Evolutionary conservation across 2,888 invertebrate genomes (phyloP).

Genomic region (Lathronympha strigana): DNA sequence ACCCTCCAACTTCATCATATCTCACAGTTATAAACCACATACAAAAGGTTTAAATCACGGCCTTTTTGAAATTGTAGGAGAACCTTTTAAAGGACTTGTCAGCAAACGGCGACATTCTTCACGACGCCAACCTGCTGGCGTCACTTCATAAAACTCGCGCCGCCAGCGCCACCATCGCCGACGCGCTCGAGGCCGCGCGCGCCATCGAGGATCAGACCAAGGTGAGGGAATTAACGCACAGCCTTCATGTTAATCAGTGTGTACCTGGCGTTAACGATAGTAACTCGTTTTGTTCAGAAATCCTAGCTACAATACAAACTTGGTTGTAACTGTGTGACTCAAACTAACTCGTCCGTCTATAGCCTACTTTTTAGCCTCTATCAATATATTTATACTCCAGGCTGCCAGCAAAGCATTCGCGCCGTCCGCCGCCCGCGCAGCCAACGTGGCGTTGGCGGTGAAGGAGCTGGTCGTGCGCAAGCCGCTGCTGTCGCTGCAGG

Average conservation of each 20-base stretch:
- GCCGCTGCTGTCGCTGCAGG: slow-evolving; percentile 78
- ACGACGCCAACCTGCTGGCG: slow-evolving; percentile 74
- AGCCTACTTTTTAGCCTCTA: too few species aligned
- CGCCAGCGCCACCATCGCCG: slow-evolving; percentile 74
- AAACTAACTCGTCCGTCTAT: too few species aligned
- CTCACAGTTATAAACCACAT: too few species aligned
- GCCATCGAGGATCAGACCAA: slow-evolving; percentile 63
- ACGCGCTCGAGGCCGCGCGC: slow-evolving; percentile 74
- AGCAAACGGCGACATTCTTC: slow-evolving; percentile 70
- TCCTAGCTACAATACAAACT: too few species aligned
- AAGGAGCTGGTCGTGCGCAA: slow-evolving; percentile 60
- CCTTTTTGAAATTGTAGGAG: slow-evolving; percentile 55
- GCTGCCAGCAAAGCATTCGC: slow-evolving; percentile 57
- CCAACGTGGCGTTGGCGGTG: slow-evolving; percentile 71
- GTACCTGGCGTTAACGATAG: too few species aligned
- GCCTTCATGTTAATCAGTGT: not conserved
- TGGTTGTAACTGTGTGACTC: too few species aligned
- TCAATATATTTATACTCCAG: too few species aligned
- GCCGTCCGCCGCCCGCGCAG: slow-evolving; percentile 53
- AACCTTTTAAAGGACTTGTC: slow-evolving; percentile 72
- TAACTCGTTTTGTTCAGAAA: too few species aligned
- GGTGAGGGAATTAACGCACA: not conserved
- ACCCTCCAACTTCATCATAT: too few species aligned
- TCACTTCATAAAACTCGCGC: slow-evolving; percentile 81
- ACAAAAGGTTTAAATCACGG: too few species aligned